phyloP scores from a whole-genome alignment of 2,797 vertebrate species.

The Hyperoplus immaculatus region DNA sequence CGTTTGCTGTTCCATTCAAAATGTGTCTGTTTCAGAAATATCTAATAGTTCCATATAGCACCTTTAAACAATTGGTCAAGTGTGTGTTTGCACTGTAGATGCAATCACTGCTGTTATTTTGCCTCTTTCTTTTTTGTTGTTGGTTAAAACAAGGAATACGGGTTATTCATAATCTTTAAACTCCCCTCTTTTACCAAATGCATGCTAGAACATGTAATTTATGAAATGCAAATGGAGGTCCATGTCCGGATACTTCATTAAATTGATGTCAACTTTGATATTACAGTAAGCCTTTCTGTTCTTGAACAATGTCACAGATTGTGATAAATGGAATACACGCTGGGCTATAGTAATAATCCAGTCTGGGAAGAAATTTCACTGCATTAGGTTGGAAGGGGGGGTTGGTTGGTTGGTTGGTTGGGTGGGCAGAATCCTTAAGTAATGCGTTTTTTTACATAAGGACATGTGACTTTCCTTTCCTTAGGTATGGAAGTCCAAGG shows the following conservation, averaged over 20 bases:
- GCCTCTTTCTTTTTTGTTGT: conserved; percentile 10
- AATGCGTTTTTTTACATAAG: not conserved
- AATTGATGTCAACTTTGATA: conserved; percentile 70
- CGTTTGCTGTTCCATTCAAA: too few species aligned
- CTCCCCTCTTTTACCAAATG: conserved; percentile 34
- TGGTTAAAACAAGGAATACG: conserved; percentile 4
- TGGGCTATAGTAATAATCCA: conserved; percentile 53
- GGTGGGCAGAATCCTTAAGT: not conserved
- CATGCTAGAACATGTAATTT: conserved; percentile 38
- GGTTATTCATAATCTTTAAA: conserved; percentile 36
- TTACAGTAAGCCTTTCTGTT: conserved; percentile 62
- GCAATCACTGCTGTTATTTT: too few species aligned
- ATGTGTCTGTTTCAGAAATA: too few species aligned
- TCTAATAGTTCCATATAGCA: not conserved
- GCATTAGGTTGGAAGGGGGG: conserved; percentile 14
- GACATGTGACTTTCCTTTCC: conserved; percentile 11
- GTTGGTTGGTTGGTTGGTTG: too few species aligned
- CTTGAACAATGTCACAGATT: conserved; percentile 65
- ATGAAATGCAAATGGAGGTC: conserved; percentile 60
- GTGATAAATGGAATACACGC: conserved; percentile 65
- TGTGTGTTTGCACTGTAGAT: not conserved
- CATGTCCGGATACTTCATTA: conserved; percentile 70
- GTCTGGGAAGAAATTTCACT: conserved; percentile 20
- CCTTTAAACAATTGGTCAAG: not conserved
- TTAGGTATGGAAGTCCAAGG: conserved; percentile 7